phyloP scores from a whole-genome alignment of 2,113 vertebrate genomes.

The Tachysurus vachellii region DNA sequence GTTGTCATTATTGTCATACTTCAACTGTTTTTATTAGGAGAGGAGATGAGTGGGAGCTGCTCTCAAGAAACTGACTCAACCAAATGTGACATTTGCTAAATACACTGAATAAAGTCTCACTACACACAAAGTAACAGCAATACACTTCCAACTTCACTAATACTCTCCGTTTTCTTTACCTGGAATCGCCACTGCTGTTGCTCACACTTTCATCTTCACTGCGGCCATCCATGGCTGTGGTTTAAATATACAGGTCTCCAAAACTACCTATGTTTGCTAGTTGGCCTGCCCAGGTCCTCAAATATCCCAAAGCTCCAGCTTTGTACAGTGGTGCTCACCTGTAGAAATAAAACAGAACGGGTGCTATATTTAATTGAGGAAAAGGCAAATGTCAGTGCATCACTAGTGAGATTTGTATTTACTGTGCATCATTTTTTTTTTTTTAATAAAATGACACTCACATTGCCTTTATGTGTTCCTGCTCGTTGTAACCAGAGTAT shows the following conservation, averaged over 20 bases:
- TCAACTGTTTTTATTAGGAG: neutral
- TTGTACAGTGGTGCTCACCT: conserved; percentile 47
- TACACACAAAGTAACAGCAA: neutral
- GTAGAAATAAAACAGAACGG: neutral
- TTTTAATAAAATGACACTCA: neutral
- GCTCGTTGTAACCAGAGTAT: neutral
- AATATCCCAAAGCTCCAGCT: conserved; percentile 23
- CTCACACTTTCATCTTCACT: conserved; percentile 93
- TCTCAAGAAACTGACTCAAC: neutral
- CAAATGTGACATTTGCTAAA: neutral
- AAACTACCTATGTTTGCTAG: conserved; percentile 37
- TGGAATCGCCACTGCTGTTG: conserved; percentile 96
- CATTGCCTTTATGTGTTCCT: neutral
- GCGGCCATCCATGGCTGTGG: conserved; percentile 88
- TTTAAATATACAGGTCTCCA: conserved; percentile 51
- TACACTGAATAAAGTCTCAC: neutral
- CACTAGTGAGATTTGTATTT: neutral
- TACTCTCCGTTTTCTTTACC: conserved; percentile 70
- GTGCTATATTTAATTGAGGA: neutral
- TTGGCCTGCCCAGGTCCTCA: conserved; percentile 24
- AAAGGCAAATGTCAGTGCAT: neutral
- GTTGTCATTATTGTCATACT: neutral
- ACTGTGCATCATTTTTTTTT: neutral
- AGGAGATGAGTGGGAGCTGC: neutral
- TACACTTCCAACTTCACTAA: neutral